Evolutionary conservation across 1,140 invertebrate genomes (phyloP), one percentile per base, ranked within the genome.

Genomic region (Lutraria rhynchaena): DNA sequence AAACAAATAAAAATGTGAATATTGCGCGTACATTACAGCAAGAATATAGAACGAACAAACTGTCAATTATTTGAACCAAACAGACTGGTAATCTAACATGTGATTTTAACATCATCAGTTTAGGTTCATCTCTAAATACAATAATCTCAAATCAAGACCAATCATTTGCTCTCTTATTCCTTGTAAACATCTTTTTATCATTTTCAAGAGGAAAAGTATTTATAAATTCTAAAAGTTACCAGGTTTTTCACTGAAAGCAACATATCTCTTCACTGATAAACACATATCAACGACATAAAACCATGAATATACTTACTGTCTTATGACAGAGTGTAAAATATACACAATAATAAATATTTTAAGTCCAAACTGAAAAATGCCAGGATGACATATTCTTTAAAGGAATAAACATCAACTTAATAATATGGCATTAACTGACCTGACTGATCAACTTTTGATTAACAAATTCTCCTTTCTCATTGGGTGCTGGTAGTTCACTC

Each of bases 381-480:
- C 3, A 2, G 13, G 17, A 65, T 29, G 3, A 19, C 3, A 41
- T 22, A 19, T 9, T 22, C 11, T 17, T 65, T 41, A 65, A 3
- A 11, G 13, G 5, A 7, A 13, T 4, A 65, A 35, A 65, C 7
- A 37, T 41, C 41, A n/a, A 37, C 41, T 24, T 29, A 41, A 41
- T 3, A 19, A 3, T 53, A 31, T 3, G 55, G 17, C 55, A 13
- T 27, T 29, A 73, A 33, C 63, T 58, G 15, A 86, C 85, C 75
- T 84, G 55, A 51, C 87, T 83, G 15, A 81, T 46, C n/a, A 86
- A 51, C 22, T 82, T 81, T 4, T 82, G 76, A 51, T 87, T 85
- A 27, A 85, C 84, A 73, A 87, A 88, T 57, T 88, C 86, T 22
- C 87, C 87, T 15, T 51, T 61, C 69, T 81, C 67, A 61, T 81